These are phyloP conservation scores for Conchocele bisecta DNA, from an alignment of 2,888 invertebrate species.

Conservation along the genomic window DNA sequence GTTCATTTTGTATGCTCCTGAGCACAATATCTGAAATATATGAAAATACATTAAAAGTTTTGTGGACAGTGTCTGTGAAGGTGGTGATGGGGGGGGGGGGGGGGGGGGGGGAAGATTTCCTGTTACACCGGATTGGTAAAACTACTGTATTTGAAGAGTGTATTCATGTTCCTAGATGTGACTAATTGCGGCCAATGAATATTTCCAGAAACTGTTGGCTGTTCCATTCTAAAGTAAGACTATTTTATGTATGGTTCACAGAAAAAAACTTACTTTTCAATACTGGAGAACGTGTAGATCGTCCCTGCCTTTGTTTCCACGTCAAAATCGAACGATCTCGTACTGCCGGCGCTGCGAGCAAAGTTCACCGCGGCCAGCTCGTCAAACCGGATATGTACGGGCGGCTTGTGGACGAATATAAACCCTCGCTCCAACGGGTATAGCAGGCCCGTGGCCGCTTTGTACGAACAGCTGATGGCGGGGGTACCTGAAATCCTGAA, in stretches of 20 bases:
- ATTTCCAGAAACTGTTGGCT: background rate
- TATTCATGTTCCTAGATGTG: no score
- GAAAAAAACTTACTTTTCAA: constrained; percentile 89
- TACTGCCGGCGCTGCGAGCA: constrained; percentile 94
- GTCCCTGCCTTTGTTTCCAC: constrained; percentile 92
- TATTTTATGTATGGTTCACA: background rate
- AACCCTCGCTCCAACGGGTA: constrained; percentile 99
- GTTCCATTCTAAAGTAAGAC: background rate
- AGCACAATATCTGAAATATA: no score
- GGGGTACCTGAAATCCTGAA: constrained; percentile 91
- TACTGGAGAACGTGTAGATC: constrained; percentile 97
- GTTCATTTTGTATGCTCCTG: no score
- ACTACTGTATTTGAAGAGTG: no score
- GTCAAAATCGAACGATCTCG: constrained; percentile 85
- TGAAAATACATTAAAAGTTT: no score
- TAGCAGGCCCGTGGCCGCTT: constrained; percentile 97
- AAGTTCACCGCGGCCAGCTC: constrained; percentile 97
- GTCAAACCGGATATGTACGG: constrained; percentile 98
- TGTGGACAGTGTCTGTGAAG: no score
- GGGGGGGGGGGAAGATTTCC: no score
- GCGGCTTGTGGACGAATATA: constrained; percentile 99
- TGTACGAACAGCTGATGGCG: constrained; percentile 97
- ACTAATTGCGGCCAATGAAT: no score
- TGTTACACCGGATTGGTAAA: no score
- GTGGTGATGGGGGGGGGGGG: no score